phyloP scores from a whole-genome alignment of 2,888 invertebrate species.

The Therioaphis trifolii region DNA sequence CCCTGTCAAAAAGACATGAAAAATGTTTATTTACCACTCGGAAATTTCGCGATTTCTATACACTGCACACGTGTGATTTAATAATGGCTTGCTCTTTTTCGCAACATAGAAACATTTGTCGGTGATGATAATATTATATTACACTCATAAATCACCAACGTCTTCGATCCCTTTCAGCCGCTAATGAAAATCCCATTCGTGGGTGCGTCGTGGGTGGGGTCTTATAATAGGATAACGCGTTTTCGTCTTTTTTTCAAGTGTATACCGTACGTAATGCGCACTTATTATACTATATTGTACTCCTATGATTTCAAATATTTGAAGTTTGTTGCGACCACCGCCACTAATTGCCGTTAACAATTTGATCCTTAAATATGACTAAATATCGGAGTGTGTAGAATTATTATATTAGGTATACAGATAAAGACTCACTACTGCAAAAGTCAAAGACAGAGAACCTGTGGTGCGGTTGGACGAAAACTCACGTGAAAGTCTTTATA shows the following conservation, averaged over 20 bases:
- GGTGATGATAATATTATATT: background rate
- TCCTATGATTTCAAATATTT: conserved; percentile 12
- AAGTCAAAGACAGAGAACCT: no score
- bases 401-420: no score
- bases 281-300: background rate
- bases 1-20: background rate
- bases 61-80: background rate
- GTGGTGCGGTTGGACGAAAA: no score
- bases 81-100: background rate
- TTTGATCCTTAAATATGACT: no score
- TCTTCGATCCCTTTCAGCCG: background rate
- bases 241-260: background rate
- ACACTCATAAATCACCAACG: background rate
- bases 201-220: conserved; percentile 15
- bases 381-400: no score
- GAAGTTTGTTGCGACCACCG: background rate
- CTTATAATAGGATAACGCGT: conserved; percentile 1
- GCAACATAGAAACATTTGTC: background rate
- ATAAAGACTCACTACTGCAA: no score
- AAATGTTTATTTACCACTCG: background rate
- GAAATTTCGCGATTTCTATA: background rate
- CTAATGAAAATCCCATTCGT: conserved; percentile 16
- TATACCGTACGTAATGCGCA: background rate
- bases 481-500: no score
- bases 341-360: background rate